Evolutionary conservation across 1,140 invertebrate genomes (phyloP).

Genomic region (Neodiprion lecontei): DNA sequence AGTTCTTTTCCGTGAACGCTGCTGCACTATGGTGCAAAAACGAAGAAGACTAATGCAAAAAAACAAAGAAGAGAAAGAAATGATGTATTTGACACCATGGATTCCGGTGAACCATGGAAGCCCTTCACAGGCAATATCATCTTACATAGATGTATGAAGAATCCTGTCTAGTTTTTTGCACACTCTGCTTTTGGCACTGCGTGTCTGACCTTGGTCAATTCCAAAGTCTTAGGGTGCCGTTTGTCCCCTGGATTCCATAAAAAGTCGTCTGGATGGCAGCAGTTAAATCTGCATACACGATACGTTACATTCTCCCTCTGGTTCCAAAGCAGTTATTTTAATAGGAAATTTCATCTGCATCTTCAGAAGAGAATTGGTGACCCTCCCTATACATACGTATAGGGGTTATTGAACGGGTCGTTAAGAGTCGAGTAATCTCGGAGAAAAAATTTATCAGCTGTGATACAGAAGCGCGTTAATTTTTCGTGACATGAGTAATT

Average conservation of each 20-base stretch:
- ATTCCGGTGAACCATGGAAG: background rate
- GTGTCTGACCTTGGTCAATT: background rate
- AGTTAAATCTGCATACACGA: too few species aligned
- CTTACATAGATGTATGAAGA: slow-evolving; percentile 2
- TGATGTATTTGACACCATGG: background rate
- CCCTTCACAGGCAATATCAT: slow-evolving; percentile 5
- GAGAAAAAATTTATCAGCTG: background rate
- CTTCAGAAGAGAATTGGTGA: too few species aligned
- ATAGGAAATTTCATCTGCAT: too few species aligned
- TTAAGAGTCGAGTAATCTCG: background rate
- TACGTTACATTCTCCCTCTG: too few species aligned
- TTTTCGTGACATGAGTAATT: background rate
- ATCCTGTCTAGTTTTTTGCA: slow-evolving; percentile 3
- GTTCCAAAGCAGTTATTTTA: too few species aligned
- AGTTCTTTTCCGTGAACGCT: too few species aligned
- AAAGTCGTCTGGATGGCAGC: too few species aligned
- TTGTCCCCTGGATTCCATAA: too few species aligned
- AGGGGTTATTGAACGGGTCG: background rate
- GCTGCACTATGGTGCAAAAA: background rate
- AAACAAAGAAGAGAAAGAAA: background rate
- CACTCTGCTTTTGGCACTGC: background rate
- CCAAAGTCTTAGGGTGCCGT: background rate
- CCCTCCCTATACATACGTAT: too few species aligned
- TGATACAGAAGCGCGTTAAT: background rate
- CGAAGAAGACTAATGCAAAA: background rate